Percentiles rank a stretch among this genome's conserved stretches.
phyloP scores from a whole-genome alignment of 37 sponge, comb jelly and placozoan genomes.

The Halisarca cf. caerulea region DNA sequence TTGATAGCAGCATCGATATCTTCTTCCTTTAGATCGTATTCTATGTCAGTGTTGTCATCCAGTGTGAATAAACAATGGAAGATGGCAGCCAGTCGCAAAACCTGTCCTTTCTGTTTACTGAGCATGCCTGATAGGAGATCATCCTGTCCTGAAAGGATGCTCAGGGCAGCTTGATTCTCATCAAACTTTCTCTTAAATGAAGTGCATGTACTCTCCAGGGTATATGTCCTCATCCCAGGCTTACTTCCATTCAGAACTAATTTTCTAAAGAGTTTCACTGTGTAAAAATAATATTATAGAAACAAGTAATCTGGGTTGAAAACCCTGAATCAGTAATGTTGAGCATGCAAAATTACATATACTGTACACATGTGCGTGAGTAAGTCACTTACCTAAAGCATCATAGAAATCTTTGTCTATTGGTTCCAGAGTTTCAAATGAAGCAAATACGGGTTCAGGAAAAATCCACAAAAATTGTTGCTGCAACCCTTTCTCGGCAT shows the following conservation, averaged over 20 bases:
- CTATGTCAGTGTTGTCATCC: neutral
- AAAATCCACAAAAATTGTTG: slow-evolving; percentile 50
- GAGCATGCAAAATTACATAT: too few relatives aligned
- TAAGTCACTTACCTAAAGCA: neutral
- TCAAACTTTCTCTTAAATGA: neutral
- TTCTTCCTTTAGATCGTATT: neutral
- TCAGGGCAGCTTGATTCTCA: neutral
- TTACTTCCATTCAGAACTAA: too few relatives aligned
- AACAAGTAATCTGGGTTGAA: too few relatives aligned
- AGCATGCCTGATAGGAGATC: slow-evolving; percentile 28
- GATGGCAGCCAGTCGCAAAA: slow-evolving; percentile 1
- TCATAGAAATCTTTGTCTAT: slow-evolving; percentile 24
- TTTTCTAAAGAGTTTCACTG: too few relatives aligned
- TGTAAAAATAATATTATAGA: too few relatives aligned
- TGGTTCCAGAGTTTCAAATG: slow-evolving; percentile 22
- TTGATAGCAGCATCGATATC: neutral
- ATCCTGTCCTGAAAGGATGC: neutral
- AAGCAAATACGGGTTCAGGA: slow-evolving; percentile 21
- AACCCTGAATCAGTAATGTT: too few relatives aligned
- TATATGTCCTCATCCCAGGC: neutral
- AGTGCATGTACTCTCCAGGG: neutral
- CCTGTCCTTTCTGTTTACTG: slow-evolving; percentile 16
- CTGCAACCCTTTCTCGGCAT: slow-evolving; percentile 38
- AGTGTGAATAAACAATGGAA: neutral
- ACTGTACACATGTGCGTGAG: neutral